Percentiles rank a stretch among this genome's conserved stretches.
These are phyloP conservation scores for Corapipo altera DNA, from an alignment of 2,113 vertebrate genomes.

Conservation along the genomic window DNA sequence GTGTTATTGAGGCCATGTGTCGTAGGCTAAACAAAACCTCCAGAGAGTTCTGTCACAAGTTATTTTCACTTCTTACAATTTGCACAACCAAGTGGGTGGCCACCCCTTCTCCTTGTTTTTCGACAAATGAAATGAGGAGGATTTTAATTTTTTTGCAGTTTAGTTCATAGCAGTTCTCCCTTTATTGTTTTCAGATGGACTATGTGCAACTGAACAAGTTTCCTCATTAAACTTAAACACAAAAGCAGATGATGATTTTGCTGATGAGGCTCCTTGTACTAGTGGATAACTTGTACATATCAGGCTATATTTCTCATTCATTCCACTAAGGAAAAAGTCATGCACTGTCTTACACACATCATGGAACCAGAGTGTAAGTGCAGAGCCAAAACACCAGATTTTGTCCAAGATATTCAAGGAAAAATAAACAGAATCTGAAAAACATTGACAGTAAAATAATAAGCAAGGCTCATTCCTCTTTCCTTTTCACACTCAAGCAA, in stretches of 20 bases:
- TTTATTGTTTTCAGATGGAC: constrained; percentile 71
- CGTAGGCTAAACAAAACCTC: constrained; percentile 61
- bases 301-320: constrained; percentile 18
- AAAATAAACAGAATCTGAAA: constrained; percentile 11
- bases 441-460: background rate
- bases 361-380: background rate
- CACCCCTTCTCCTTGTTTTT: constrained; percentile 59
- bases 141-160: constrained; percentile 37
- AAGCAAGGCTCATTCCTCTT: background rate
- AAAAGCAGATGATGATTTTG: constrained; percentile 56
- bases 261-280: constrained; percentile 16
- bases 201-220: constrained; percentile 50
- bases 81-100: constrained; percentile 72
- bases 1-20: constrained; percentile 75
- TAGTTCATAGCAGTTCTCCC: constrained; percentile 14
- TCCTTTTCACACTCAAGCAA: background rate
- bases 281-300: background rate
- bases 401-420: background rate
- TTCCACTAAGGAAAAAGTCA: background rate
- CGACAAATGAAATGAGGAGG: constrained; percentile 59
- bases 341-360: background rate
- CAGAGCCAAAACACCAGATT: background rate
- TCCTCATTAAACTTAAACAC: constrained; percentile 33
- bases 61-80: constrained; percentile 72
- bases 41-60: constrained; percentile 55